Base-by-base conservation (phyloP, 2,113 vertebrate genomes). In the Brachypteracias leptosomus region DNA sequence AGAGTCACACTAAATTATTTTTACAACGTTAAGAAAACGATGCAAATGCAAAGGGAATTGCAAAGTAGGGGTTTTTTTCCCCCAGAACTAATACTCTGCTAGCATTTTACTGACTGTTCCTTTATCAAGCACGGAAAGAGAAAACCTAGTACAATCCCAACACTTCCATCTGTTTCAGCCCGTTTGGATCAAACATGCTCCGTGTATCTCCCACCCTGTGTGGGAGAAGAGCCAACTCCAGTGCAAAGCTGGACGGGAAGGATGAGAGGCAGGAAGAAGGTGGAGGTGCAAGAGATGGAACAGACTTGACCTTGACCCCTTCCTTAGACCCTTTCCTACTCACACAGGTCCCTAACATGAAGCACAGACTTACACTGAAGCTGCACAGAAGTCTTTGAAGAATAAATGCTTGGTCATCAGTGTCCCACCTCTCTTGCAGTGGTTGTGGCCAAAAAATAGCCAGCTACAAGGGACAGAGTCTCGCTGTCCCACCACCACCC, bases 1-100 rank as follows among this genome's bases (percentile, higher is more conserved):
- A 47, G 75, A 96, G 63, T 76, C 83, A 73, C 31, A 65, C 33
- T 89, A 94, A 93, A 97, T 95, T 84, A 77, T 61, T 80, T 91
- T 83, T 94, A 88, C 62, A 67, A 58, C 16, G 1, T 84, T 70
- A 68, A 95, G 91, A 63, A 96, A 93, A 26, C 8, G 0, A 92
- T 70, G 92, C 31, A 93, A 88, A 77, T 11, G 52, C 24, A 63
- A 51, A 20, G 84, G 51, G 92, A 96, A 77, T 74, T 54, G 95
- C 94, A 91, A 92, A 70, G 70, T 62, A n/a, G n/a, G n/a, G 28
- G 55, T 70, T 38, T 20, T 7, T 38, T 14, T 6, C 16, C 35
- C 52, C 13, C 16, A 81, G 72, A 95, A 86, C 72, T 71, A 93
- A 95, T 81, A 78, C 42, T 96, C 94, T 85, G 70, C 58, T 92